phyloP scores from a whole-genome alignment of 2,113 vertebrate genomes.

The Chaetodon trifascialis region DNA sequence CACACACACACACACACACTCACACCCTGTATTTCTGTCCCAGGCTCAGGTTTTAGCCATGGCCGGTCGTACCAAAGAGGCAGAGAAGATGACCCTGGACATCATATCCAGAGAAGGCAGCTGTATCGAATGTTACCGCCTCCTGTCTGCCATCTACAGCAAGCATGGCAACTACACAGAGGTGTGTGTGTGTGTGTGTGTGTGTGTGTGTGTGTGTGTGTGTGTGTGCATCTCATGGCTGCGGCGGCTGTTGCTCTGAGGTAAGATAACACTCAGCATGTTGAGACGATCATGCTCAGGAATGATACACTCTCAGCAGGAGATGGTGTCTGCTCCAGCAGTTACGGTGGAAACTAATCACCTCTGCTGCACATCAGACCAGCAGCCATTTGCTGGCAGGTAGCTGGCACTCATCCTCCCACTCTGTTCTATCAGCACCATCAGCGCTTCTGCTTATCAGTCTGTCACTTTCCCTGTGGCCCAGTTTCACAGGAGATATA shows the following conservation, averaged over 20 bases:
- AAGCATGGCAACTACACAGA: conserved; percentile 90
- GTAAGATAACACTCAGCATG: neutral
- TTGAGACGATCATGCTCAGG: neutral
- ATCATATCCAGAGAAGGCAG: conserved; percentile 85
- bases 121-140: conserved; percentile 95
- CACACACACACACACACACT: neutral
- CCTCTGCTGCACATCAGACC: neutral
- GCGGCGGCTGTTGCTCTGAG: neutral
- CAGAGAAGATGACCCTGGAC: conserved; percentile 89
- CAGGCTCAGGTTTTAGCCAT: conserved; percentile 95
- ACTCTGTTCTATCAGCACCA: conserved; percentile 7
- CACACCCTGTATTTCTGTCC: neutral
- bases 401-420: conserved; percentile 6
- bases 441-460: neutral
- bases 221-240: neutral
- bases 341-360: conserved; percentile 44
- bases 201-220: neutral
- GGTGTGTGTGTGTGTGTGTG: conserved; percentile 76
- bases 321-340: neutral
- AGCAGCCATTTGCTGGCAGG: neutral
- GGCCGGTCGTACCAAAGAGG: conserved; percentile 88
- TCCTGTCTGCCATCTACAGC: conserved; percentile 95
- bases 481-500: neutral
- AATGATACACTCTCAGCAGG: conserved; percentile 11
- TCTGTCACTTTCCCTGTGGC: neutral